Conservation (phyloP, 2,888 invertebrate species). For the Ligdia adustata region DNA sequence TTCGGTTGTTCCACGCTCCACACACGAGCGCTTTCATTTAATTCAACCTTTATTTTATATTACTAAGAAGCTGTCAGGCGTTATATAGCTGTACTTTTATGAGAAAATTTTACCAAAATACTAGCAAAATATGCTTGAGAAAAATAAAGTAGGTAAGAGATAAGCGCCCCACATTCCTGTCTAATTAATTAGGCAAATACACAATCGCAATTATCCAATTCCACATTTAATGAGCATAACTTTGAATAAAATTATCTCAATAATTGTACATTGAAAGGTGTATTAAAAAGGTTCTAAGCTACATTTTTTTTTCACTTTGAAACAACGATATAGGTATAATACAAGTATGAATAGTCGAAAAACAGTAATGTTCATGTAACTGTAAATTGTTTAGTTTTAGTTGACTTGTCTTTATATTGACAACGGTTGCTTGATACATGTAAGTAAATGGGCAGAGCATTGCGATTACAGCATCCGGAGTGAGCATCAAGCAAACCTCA, state of each 20-base stretch:
- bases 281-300: constrained; percentile 1
- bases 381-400: no score
- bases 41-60: constrained; percentile 51
- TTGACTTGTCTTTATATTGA: constrained; percentile 31
- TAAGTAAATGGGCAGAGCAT: constrained; percentile 51
- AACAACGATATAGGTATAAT: no score
- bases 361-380: no score
- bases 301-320: constrained; percentile 2
- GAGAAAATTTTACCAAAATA: constrained; percentile 6
- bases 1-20: constrained; percentile 34
- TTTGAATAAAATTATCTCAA: constrained; percentile 25
- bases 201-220: constrained; percentile 31
- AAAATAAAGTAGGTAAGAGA: constrained; percentile 23
- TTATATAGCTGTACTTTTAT: constrained; percentile 18
- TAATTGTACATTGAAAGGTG: constrained; percentile 11
- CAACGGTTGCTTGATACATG: constrained; percentile 45
- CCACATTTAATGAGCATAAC: constrained; percentile 33
- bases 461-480: constrained; percentile 62
- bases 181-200: constrained; percentile 35
- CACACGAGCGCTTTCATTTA: constrained; percentile 47
- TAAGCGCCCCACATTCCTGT: constrained; percentile 30
- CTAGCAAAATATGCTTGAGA: constrained; percentile 26
- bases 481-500: constrained; percentile 37
- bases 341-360: no score
- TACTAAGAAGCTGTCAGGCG: constrained; percentile 27